These are phyloP conservation scores for Boloria euphrosyne DNA, from an alignment of 2,888 invertebrate species.

Conservation along the genomic window DNA sequence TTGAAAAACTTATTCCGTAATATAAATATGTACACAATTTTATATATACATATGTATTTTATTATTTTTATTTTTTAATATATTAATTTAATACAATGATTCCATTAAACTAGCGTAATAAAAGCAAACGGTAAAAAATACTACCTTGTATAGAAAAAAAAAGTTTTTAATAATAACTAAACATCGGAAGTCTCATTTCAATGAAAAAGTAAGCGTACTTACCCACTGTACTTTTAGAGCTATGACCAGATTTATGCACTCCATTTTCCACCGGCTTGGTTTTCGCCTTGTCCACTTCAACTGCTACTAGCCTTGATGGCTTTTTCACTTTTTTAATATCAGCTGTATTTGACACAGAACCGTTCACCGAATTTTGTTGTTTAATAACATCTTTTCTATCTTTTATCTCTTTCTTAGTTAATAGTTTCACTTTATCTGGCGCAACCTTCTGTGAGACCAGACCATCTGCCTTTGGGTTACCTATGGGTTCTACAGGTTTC, in stretches of 20 bases:
- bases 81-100: too few relatives aligned
- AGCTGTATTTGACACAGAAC: conserved; percentile 48
- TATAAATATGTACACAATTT: too few relatives aligned
- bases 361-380: conserved; percentile 65
- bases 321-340: conserved; percentile 69
- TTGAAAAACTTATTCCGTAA: too few relatives aligned
- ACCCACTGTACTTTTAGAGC: conserved; percentile 59
- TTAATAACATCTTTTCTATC: conserved; percentile 69
- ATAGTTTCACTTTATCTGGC: conserved; percentile 69
- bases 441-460: conserved; percentile 63
- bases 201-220: conserved; percentile 37
- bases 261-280: conserved; percentile 66
- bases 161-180: background rate
- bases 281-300: conserved; percentile 60
- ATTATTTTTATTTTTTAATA: too few relatives aligned
- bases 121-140: too few relatives aligned
- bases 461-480: conserved; percentile 66
- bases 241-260: conserved; percentile 51
- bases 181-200: background rate
- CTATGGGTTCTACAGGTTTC: conserved; percentile 66
- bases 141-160: too few relatives aligned
- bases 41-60: too few relatives aligned
- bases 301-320: conserved; percentile 56
- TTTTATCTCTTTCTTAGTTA: conserved; percentile 70
- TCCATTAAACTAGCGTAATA: too few relatives aligned